phyloP scores from a whole-genome alignment of 2,888 invertebrate species.

The Arrhopalites spinosus region DNA sequence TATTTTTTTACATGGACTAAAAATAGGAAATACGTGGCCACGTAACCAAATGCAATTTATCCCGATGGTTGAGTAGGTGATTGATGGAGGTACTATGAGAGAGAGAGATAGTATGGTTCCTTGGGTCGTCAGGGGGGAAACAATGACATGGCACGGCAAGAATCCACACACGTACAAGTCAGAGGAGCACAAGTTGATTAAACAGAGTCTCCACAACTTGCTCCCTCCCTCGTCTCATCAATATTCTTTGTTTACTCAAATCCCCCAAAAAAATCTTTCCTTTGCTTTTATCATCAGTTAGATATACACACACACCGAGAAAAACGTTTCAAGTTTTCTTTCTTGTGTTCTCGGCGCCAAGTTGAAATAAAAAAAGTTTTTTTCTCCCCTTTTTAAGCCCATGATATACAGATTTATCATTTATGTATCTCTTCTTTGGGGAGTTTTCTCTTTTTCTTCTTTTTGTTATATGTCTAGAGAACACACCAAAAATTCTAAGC shows the following conservation, averaged over 20 bases:
- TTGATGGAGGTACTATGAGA: constrained; percentile 28
- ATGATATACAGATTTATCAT: too few relatives aligned
- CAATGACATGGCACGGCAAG: constrained; percentile 29
- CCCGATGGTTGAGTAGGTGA: constrained; percentile 27
- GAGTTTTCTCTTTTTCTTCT: too few relatives aligned
- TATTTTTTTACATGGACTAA: not conserved
- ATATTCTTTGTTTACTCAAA: constrained; percentile 35
- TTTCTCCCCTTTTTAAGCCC: not conserved
- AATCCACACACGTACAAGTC: constrained; percentile 8
- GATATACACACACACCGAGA: not conserved
- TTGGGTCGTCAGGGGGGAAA: constrained; percentile 24
- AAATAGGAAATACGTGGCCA: not conserved
- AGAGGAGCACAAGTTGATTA: constrained; percentile 22
- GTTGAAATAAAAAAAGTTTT: too few relatives aligned
- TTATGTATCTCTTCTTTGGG: too few relatives aligned
- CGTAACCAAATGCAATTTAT: constrained; percentile 31
- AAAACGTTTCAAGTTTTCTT: not conserved
- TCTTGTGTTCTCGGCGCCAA: not conserved
- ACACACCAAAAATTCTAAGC: not conserved
- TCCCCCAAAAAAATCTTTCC: constrained; percentile 42
- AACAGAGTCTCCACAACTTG: constrained; percentile 7
- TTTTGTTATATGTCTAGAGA: not conserved
- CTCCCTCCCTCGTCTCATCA: constrained; percentile 17
- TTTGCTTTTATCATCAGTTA: constrained; percentile 27
- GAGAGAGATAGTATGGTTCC: constrained; percentile 28